Percentiles rank a stretch among this genome's conserved stretches.
Conservation (phyloP, 2,888 invertebrate species). For the Hemithea aestivaria region DNA sequence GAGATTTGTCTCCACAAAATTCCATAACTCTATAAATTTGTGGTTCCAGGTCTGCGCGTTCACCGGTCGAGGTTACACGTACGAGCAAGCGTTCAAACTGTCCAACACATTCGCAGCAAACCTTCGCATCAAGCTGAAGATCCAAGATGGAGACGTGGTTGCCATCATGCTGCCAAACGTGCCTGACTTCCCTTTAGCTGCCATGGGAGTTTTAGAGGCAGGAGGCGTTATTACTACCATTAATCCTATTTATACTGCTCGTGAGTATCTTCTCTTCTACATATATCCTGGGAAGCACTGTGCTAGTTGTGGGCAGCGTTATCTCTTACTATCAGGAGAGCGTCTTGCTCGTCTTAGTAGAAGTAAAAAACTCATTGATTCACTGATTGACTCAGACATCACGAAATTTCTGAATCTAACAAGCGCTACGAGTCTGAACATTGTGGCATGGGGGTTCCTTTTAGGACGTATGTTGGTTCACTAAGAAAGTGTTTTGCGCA, state of each 20-base stretch:
- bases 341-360: no score
- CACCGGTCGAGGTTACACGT: slow-evolving; percentile 86
- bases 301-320: no score
- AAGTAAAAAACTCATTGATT: no score
- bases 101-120: slow-evolving; percentile 83
- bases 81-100: slow-evolving; percentile 81
- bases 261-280: slow-evolving; percentile 56
- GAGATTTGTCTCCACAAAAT: no score
- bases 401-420: no score
- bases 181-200: slow-evolving; percentile 85
- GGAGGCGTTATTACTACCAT: slow-evolving; percentile 84
- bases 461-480: no score
- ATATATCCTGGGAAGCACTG: no score
- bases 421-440: no score
- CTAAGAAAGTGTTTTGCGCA: no score
- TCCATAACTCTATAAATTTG: not conserved
- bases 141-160: slow-evolving; percentile 82
- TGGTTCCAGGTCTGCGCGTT: slow-evolving; percentile 83
- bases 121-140: slow-evolving; percentile 82
- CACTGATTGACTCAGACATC: no score
- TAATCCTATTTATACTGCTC: slow-evolving; percentile 86
- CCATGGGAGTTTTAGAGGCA: slow-evolving; percentile 83
- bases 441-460: no score
- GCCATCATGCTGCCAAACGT: slow-evolving; percentile 86
- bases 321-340: no score